A percentile compares a stretch with the other conserved stretches of the same genome.
phyloP scores from a whole-genome alignment of 2,797 vertebrate species.

The Anabas testudineus region DNA sequence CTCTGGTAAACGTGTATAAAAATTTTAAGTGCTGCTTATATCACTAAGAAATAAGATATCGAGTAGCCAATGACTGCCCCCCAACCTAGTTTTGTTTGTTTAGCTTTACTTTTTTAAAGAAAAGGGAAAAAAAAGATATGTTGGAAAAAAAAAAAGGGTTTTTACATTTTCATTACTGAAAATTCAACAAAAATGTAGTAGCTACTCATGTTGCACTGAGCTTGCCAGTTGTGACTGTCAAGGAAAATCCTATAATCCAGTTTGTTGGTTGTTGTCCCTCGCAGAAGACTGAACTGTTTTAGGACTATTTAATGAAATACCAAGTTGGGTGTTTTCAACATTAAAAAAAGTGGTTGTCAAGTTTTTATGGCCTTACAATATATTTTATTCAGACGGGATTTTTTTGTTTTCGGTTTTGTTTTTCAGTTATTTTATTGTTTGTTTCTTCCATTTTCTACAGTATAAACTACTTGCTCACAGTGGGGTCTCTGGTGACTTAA shows the following conservation, averaged over 20 bases:
- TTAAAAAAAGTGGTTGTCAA: constrained; percentile 93
- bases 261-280: constrained; percentile 93
- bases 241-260: constrained; percentile 92
- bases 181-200: constrained; percentile 91
- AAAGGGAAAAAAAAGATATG: constrained; percentile 95
- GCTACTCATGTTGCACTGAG: constrained; percentile 99
- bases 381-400: constrained; percentile 85
- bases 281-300: constrained; percentile 98
- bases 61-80: constrained; percentile 91
- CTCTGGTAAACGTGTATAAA: constrained; percentile 95
- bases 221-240: constrained; percentile 96
- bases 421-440: constrained; percentile 85
- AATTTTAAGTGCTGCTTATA: constrained; percentile 99
- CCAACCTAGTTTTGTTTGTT: constrained; percentile 83
- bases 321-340: constrained; percentile 94
- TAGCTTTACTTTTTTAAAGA: constrained; percentile 93
- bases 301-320: constrained; percentile 98
- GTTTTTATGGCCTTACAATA: constrained; percentile 99
- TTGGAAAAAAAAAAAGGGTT: constrained; percentile 88
- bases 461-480: constrained; percentile 93
- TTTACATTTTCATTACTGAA: constrained; percentile 98
- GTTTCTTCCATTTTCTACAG: constrained; percentile 90
- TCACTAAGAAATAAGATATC: constrained; percentile 93
- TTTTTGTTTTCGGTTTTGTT: constrained; percentile 66
- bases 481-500: constrained; percentile 93